Evolutionary conservation across 2,797 vertebrate genomes (phyloP), one percentile per base, ranked within the genome.

Genomic region (Cryptoprocta ferox): DNA sequence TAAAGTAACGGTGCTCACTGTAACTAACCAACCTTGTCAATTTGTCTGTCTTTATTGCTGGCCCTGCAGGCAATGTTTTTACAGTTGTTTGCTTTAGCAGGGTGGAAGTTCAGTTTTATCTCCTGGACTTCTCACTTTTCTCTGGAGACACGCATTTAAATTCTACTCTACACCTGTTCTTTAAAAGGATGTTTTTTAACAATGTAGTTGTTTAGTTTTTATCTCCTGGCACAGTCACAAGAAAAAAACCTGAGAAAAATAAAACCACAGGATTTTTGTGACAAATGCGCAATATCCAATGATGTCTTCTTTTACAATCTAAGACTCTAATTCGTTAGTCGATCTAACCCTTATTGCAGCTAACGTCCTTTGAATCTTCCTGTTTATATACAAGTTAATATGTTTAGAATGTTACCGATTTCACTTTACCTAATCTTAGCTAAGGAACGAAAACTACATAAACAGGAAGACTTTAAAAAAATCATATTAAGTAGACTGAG

Each of bases 351-450:
- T 93, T 45, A 10, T 6, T 66, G 53, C 48, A 86, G 86, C 89
- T 89, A 95, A 78, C 63, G 56, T 83, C 87, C 76, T 97, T 93
- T 91, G 75, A 96, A 73, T 96, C 97, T 98, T 98, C 97, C 97
- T 98, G 98, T 98, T 98, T 98, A 98, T 93, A 97, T 63, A 97
- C 91, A 98, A 98, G 68, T 92, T 92, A 94, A 65, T 87, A 93
- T 98, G 95, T 98, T 97, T 98, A 97, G 79, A 98, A 84, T 94
- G 70, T 24, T 83, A 75, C 32, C 59, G 95, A 96, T 92, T 97
- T 97, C 89, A 91, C 85, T 97, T 97, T 96, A 96, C 91, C 96
- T 95, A 95, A 97, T 87, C 81, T 96, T 93, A 89, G 93, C 93
- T 95, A 84, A 96, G 83, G 86, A 94, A 97, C 61, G 89, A 89